These are phyloP conservation scores for Latrodectus hesperus DNA, from an alignment of 2,888 invertebrate species.

Conservation along the genomic window DNA sequence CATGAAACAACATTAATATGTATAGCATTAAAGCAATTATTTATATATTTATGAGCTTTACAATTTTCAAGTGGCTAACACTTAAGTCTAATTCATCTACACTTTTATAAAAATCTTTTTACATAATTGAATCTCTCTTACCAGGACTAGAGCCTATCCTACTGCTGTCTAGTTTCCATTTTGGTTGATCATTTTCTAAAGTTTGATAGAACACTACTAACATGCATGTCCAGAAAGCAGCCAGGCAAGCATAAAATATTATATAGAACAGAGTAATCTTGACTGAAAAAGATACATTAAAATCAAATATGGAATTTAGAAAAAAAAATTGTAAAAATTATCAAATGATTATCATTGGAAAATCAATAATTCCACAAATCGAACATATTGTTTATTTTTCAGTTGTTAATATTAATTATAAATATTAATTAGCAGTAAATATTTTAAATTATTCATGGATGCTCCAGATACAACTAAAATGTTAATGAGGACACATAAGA, in stretches of 20 bases:
- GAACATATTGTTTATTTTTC: not conserved
- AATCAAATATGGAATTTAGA: not conserved
- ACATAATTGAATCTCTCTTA: slow-evolving; percentile 75
- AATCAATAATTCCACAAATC: not conserved
- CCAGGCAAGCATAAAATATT: slow-evolving; percentile 93
- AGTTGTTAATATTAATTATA: not conserved
- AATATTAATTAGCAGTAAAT: not conserved
- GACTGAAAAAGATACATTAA: slow-evolving; percentile 80
- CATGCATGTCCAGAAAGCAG: slow-evolving; percentile 95
- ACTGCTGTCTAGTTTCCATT: slow-evolving; percentile 90
- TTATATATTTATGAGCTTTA: too few species aligned
- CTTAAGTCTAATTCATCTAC: too few species aligned
- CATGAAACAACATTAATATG: too few species aligned
- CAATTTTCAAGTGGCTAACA: too few species aligned
- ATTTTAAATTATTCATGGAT: too few species aligned
- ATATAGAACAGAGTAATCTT: slow-evolving; percentile 97
- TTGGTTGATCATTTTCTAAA: slow-evolving; percentile 87
- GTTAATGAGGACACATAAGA: too few species aligned
- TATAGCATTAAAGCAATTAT: too few species aligned
- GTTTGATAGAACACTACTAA: slow-evolving; percentile 96
- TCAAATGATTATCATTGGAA: not conserved
- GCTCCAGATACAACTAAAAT: too few species aligned
- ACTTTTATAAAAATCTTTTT: too few species aligned
- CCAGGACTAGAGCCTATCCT: slow-evolving; percentile 96
- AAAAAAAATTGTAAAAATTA: slow-evolving; percentile 3